These are phyloP conservation scores for Pseudomyrmex flavicornis DNA, from an alignment of 1,140 invertebrate species.

Conservation along the genomic window DNA sequence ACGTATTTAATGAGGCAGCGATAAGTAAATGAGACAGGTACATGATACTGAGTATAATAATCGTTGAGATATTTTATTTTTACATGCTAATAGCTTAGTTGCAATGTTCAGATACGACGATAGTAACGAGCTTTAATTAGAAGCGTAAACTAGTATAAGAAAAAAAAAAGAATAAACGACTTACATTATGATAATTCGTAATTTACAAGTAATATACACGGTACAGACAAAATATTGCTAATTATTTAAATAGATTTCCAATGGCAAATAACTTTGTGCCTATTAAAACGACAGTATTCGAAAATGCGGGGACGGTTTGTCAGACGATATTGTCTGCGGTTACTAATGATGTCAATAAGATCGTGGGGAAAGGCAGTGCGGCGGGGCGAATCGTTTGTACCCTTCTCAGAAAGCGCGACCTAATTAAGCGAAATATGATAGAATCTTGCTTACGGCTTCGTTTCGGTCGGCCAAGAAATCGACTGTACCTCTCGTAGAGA, in stretches of 20 bases:
- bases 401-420: slow-evolving; percentile 49
- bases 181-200: not conserved
- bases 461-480: slow-evolving; percentile 23
- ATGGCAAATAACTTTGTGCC: slow-evolving; percentile 4
- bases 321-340: slow-evolving; percentile 18
- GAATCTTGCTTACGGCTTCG: slow-evolving; percentile 41
- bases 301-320: not conserved
- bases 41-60: not conserved
- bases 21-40: slow-evolving; percentile 3
- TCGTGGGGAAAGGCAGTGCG: slow-evolving; percentile 11
- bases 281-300: slow-evolving; percentile 29
- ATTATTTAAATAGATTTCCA: slow-evolving; percentile 2
- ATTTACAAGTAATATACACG: not conserved
- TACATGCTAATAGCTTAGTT: not conserved
- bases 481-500: slow-evolving; percentile 1
- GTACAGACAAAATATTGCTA: no score
- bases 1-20: slow-evolving; percentile 22
- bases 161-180: no score
- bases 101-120: not conserved
- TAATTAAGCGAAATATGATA: slow-evolving; percentile 65
- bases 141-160: no score
- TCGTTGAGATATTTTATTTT: slow-evolving; percentile 1
- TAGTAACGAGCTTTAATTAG: no score
- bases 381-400: slow-evolving; percentile 24
- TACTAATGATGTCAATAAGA: slow-evolving; percentile 48